Conservation (phyloP, 23 tunicate genomes). For the Ciona savignyi region DNA sequence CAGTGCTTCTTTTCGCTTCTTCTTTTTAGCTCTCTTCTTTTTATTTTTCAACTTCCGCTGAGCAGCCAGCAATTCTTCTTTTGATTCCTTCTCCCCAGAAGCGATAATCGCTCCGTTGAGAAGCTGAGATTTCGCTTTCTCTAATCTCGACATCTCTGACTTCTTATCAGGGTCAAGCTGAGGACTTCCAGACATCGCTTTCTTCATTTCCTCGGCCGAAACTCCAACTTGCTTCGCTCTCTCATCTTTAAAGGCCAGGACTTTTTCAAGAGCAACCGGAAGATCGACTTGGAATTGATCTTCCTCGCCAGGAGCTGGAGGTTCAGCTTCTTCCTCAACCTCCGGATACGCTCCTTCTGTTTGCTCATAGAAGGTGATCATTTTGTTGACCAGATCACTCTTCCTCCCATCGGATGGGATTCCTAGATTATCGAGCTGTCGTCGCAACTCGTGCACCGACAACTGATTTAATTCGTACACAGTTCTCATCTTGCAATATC, state of each 20-base stretch:
- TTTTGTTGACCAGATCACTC: neutral
- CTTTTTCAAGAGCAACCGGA: neutral
- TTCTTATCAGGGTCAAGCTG: neutral
- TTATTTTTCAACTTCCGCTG: constrained; percentile 29
- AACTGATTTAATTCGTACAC: neutral
- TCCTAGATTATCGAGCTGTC: neutral
- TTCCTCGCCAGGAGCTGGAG: neutral
- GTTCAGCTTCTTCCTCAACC: neutral
- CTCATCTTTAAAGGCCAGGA: neutral
- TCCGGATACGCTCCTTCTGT: neutral
- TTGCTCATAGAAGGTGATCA: neutral
- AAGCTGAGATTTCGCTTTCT: neutral
- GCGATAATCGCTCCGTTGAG: neutral
- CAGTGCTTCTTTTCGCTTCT: constrained; percentile 15
- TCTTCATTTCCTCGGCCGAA: neutral
- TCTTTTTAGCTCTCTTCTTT: constrained; percentile 62
- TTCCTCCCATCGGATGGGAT: constrained; percentile 1
- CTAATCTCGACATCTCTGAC: neutral
- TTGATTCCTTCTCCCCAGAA: neutral
- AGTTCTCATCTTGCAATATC: too few relatives aligned
- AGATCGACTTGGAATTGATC: neutral
- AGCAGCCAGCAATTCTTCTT: neutral
- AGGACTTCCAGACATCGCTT: neutral
- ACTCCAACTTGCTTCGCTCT: neutral
- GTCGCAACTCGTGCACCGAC: neutral